These are phyloP conservation scores for Madoqua kirkii DNA, from an alignment of 2,113 vertebrate genomes.

Conservation along the genomic window DNA sequence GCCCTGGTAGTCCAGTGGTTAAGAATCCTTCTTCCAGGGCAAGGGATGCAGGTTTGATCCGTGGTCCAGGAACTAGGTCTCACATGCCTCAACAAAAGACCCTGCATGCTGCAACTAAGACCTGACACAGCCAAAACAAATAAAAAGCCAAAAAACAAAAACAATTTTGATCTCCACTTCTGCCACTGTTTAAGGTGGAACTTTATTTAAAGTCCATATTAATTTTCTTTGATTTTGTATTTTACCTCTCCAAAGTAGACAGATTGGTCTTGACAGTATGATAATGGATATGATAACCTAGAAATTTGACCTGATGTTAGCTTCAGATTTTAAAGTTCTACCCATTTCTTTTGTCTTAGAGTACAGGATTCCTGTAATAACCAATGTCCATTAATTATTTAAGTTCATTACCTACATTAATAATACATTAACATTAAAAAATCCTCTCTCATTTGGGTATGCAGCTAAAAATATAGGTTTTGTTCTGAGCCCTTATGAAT, in stretches of 20 bases:
- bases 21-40: background rate
- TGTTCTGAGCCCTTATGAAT: background rate
- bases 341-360: background rate
- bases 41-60: background rate
- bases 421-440: background rate
- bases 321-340: slow-evolving; percentile 20
- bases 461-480: background rate
- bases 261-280: background rate
- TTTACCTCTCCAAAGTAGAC: background rate
- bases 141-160: background rate
- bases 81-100: background rate
- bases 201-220: slow-evolving; percentile 22
- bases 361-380: background rate
- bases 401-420: slow-evolving; percentile 52
- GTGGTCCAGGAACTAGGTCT: background rate
- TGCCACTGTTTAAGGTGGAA: background rate
- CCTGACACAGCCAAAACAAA: background rate
- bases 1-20: background rate
- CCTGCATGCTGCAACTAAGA: background rate
- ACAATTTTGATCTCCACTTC: background rate
- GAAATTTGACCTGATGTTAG: background rate
- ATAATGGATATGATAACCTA: background rate
- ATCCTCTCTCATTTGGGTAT: background rate
- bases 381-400: slow-evolving; percentile 52
- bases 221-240: slow-evolving; percentile 14